Evolutionary conservation across 1,140 invertebrate species (phyloP).

Genomic region (Lysiphlebus fabarum): DNA sequence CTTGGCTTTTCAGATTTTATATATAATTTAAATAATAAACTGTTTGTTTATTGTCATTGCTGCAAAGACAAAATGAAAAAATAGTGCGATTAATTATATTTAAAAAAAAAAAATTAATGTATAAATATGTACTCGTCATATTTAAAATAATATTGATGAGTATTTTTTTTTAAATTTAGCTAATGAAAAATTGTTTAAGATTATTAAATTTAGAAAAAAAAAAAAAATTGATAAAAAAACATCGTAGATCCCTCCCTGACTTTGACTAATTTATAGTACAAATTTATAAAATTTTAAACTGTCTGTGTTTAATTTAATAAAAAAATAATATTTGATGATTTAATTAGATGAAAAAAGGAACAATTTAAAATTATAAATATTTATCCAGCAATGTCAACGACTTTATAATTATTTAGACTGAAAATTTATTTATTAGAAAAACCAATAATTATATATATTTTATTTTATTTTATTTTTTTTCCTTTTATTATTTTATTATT

Average conservation of each 20-base stretch:
- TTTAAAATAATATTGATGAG: not conserved
- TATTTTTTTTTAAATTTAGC: not conserved
- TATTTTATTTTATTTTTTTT: too few relatives aligned
- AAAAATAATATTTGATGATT: constrained; percentile 1
- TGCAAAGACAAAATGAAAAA: constrained; percentile 20
- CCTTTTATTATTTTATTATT: too few relatives aligned
- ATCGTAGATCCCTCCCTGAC: constrained; percentile 29
- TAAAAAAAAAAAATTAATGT: constrained; percentile 23
- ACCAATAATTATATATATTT: too few relatives aligned
- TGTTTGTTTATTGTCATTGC: constrained; percentile 23
- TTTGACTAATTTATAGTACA: constrained; percentile 24
- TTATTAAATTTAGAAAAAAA: constrained; percentile 19
- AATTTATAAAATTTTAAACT: constrained; percentile 24
- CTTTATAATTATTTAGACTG: too few relatives aligned
- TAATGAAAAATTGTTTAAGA: constrained; percentile 15
- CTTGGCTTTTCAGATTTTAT: too few relatives aligned
- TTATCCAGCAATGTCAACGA: too few relatives aligned
- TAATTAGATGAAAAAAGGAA: not conserved
- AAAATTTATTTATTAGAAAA: too few relatives aligned
- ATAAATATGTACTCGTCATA: constrained; percentile 2
- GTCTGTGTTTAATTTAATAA: constrained; percentile 20
- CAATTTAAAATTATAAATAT: too few relatives aligned
- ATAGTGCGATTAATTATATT: constrained; percentile 16
- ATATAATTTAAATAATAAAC: too few relatives aligned
- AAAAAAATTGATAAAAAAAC: constrained; percentile 34